Percentiles rank a stretch among this genome's conserved stretches.
Conservation (phyloP, 1,140 invertebrate species). For the Pseudomyrmex cubaensis region DNA sequence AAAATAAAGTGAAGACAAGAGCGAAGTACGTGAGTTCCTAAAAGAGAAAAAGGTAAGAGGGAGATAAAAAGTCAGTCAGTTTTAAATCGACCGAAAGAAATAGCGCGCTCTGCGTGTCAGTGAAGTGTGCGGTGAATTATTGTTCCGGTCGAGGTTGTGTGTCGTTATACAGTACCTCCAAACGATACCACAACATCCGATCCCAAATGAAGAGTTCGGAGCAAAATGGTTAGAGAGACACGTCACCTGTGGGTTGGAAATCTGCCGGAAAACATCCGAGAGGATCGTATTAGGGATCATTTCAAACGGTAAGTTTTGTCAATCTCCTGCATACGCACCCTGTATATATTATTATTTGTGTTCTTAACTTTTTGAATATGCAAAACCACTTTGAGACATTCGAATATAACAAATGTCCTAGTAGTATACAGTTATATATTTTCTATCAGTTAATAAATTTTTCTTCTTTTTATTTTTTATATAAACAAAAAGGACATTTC, state of each 20-base stretch:
- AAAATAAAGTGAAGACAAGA: slow-evolving; percentile 40
- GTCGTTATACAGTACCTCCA: slow-evolving; percentile 85
- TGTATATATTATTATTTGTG: not conserved
- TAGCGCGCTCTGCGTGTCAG: slow-evolving; percentile 55
- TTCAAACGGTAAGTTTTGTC: slow-evolving; percentile 95
- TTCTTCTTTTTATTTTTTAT: too few species aligned
- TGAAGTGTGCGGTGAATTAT: slow-evolving; percentile 69
- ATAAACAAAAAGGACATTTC: too few species aligned
- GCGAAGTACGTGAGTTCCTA: slow-evolving; percentile 27
- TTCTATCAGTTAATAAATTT: too few species aligned
- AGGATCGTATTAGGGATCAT: slow-evolving; percentile 97
- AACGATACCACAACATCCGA: slow-evolving; percentile 87
- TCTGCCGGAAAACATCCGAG: slow-evolving; percentile 99
- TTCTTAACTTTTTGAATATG: not conserved
- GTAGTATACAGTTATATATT: too few species aligned
- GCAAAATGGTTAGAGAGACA: slow-evolving; percentile 99
- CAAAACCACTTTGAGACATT: too few species aligned
- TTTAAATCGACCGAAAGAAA: slow-evolving; percentile 37
- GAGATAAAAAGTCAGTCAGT: not conserved
- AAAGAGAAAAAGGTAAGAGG: slow-evolving; percentile 41
- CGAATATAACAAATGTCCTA: too few species aligned
- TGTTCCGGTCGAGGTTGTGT: slow-evolving; percentile 82
- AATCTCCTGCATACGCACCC: not conserved
- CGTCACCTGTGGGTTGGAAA: slow-evolving; percentile 99
- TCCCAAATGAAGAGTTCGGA: slow-evolving; percentile 90